These are phyloP conservation scores for Sanderia malayensis DNA, from an alignment of 30 jellyfish, hydroid and myxozoan species.

Conservation along the genomic window DNA sequence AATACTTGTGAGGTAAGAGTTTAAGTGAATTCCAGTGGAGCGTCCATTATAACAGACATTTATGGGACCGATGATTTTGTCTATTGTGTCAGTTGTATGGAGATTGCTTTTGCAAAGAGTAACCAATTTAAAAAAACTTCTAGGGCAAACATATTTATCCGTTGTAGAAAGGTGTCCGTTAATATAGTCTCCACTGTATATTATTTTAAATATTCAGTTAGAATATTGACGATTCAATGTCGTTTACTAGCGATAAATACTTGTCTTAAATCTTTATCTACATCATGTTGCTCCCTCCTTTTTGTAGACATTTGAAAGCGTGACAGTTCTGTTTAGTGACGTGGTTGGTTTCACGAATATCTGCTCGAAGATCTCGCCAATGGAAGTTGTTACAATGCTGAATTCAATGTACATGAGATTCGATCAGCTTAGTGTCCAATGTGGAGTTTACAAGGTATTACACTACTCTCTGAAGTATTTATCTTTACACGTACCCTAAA, in stretches of 20 bases:
- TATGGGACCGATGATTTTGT: not conserved
- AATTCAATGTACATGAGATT: constrained; percentile 60
- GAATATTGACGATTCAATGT: no score
- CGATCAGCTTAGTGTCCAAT: constrained; percentile 53
- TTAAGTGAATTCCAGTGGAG: no score
- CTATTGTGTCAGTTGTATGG: no score
- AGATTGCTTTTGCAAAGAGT: no score
- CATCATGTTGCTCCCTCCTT: not conserved
- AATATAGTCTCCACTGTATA: not conserved
- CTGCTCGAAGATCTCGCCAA: constrained; percentile 61
- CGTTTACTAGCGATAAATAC: no score
- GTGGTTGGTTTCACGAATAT: constrained; percentile 68
- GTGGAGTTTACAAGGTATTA: constrained; percentile 62
- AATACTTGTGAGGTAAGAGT: constrained; percentile 76
- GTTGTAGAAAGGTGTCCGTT: not conserved
- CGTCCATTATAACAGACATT: no score
- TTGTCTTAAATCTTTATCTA: no score
- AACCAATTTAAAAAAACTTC: no score
- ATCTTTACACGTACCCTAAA: no score
- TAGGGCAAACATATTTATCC: no score
- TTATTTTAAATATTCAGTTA: no score
- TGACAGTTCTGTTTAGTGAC: constrained; percentile 65
- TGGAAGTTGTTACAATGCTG: constrained; percentile 64
- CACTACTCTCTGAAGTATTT: no score
- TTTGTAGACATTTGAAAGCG: constrained; percentile 57